Conservation (phyloP, 2,113 vertebrate species). For the Ictalurus punctatus region DNA sequence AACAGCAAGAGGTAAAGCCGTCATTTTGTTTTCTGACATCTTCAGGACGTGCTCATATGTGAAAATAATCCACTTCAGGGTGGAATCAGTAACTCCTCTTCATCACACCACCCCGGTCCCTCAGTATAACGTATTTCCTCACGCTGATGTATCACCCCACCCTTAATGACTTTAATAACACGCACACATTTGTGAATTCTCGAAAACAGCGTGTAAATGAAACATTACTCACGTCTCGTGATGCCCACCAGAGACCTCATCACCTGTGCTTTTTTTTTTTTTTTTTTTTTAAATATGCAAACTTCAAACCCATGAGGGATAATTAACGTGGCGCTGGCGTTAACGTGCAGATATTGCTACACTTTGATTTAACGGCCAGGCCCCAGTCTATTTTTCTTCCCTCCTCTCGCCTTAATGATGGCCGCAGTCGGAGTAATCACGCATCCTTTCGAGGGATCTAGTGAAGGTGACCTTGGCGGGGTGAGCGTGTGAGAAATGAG, state of each 20-base stretch:
- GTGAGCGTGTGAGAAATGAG: constrained; percentile 62
- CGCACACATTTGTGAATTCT: not conserved
- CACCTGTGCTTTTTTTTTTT: constrained; percentile 16
- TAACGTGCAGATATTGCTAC: constrained; percentile 55
- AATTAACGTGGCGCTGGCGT: constrained; percentile 50
- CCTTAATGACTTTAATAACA: not conserved
- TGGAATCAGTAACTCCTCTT: not conserved
- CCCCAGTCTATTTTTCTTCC: constrained; percentile 60
- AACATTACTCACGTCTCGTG: constrained; percentile 39
- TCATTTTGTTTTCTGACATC: not conserved
- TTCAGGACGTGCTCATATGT: not conserved
- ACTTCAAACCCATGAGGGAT: constrained; percentile 38
- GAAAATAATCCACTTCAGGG: not conserved
- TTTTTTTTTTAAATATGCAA: constrained; percentile 45
- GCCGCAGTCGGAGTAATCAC: constrained; percentile 62
- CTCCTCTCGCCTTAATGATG: constrained; percentile 59
- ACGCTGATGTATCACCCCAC: not conserved
- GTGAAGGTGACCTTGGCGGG: constrained; percentile 64
- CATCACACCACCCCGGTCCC: no score
- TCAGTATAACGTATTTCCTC: no score
- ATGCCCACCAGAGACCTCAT: constrained; percentile 22
- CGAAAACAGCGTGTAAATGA: constrained; percentile 18
- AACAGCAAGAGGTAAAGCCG: not conserved
- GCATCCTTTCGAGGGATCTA: constrained; percentile 55
- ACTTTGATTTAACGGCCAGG: constrained; percentile 62